A percentile compares a stretch with the other conserved stretches of the same genome.
These are phyloP conservation scores for Muscina levida DNA, from an alignment of 2,888 invertebrate genomes.

Conservation along the genomic window DNA sequence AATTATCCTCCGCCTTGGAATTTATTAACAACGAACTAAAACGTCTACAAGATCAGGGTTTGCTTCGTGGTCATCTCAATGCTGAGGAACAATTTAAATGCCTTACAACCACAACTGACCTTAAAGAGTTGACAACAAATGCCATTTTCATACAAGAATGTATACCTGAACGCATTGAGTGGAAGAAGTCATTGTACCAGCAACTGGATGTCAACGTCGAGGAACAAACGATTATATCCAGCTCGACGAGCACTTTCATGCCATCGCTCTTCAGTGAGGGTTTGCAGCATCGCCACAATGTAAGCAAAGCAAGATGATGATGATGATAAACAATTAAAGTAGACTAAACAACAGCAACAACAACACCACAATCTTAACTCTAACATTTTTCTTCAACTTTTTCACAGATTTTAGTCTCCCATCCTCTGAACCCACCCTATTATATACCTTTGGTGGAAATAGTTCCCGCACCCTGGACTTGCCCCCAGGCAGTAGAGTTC, in stretches of 20 bases:
- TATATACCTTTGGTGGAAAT: constrained; percentile 96
- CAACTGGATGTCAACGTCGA: constrained; percentile 89
- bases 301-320: constrained; percentile 72
- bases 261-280: constrained; percentile 92
- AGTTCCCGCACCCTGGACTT: constrained; percentile 96
- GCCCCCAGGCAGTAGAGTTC: constrained; percentile 85
- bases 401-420: constrained; percentile 84
- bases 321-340: constrained; percentile 10
- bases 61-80: constrained; percentile 87
- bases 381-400: background rate
- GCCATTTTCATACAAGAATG: constrained; percentile 95
- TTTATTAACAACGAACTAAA: constrained; percentile 88
- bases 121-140: constrained; percentile 87
- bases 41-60: constrained; percentile 85
- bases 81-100: constrained; percentile 88
- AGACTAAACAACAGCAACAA: background rate
- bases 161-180: constrained; percentile 91
- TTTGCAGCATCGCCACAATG: constrained; percentile 86
- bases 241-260: constrained; percentile 95
- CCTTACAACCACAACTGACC: constrained; percentile 86
- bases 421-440: constrained; percentile 98
- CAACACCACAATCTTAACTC: background rate
- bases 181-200: constrained; percentile 90
- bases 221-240: constrained; percentile 89
- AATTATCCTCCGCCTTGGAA: constrained; percentile 86